Percentiles rank a stretch among this genome's conserved stretches.
Evolutionary conservation across 2,888 invertebrate genomes (phyloP).

Genomic region (Diachrysia chrysitis): DNA sequence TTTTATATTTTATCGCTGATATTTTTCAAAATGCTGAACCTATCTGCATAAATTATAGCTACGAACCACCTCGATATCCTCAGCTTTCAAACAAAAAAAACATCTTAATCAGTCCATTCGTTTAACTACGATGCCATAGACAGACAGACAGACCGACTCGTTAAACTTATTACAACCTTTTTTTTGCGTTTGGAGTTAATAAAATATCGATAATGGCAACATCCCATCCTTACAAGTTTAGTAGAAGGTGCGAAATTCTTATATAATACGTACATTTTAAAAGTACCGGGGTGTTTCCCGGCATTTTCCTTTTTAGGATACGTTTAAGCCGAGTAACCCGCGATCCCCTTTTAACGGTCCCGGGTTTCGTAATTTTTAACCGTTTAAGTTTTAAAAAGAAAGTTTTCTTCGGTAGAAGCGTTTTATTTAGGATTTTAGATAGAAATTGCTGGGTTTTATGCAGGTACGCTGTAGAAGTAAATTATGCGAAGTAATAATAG

Average conservation of each 20-base stretch:
- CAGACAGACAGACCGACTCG: no score
- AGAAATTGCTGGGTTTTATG: slow-evolving; percentile 6
- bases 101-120: no score
- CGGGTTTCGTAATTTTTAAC: slow-evolving; percentile 44
- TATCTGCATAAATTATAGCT: no score
- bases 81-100: no score
- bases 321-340: slow-evolving; percentile 34
- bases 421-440: slow-evolving; percentile 17
- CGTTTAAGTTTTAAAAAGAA: slow-evolving; percentile 34
- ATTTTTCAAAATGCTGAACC: no score
- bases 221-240: slow-evolving; percentile 24
- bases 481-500: neutral
- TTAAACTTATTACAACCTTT: no score
- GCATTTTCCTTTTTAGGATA: slow-evolving; percentile 39
- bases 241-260: slow-evolving; percentile 59
- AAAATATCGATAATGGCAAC: slow-evolving; percentile 13
- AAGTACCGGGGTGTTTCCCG: slow-evolving; percentile 53
- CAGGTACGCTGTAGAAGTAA: neutral
- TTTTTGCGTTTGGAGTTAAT: no score
- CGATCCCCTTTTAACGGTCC: slow-evolving; percentile 30
- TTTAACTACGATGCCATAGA: no score
- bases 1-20: no score
- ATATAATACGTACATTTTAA: slow-evolving; percentile 51
- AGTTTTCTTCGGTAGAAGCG: slow-evolving; percentile 12
- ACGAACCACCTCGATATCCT: no score